Percentiles rank a stretch among this genome's conserved stretches.
Evolutionary conservation across 2,888 invertebrate species (phyloP).

Genomic region (Apamea anceps): DNA sequence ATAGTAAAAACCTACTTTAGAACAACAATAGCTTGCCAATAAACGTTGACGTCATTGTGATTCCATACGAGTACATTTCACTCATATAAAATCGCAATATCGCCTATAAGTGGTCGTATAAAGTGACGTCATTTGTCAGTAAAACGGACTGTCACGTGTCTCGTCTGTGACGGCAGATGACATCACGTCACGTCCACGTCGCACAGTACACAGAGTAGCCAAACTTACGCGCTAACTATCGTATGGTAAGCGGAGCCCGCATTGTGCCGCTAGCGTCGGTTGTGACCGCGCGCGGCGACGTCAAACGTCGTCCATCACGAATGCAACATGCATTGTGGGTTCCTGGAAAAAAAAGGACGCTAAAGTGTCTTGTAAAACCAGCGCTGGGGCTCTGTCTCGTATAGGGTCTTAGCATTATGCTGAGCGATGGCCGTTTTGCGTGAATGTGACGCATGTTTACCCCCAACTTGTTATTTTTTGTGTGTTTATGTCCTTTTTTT

Average conservation of each 20-base stretch:
- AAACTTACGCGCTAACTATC: constrained; percentile 71
- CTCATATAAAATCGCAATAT: constrained; percentile 37
- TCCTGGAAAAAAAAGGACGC: constrained; percentile 70
- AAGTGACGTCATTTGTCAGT: constrained; percentile 29
- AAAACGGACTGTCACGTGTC: neutral
- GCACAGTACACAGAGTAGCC: constrained; percentile 67
- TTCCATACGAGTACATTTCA: neutral
- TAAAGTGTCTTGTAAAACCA: too few relatives aligned
- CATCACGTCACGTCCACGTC: constrained; percentile 29
- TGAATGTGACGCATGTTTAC: too few relatives aligned
- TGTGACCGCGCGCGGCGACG: constrained; percentile 74
- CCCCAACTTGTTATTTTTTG: too few relatives aligned
- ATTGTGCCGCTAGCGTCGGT: constrained; percentile 39
- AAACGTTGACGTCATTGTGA: constrained; percentile 47
- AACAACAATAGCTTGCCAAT: constrained; percentile 79
- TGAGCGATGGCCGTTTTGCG: too few relatives aligned
- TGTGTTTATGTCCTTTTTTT: too few relatives aligned
- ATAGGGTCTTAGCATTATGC: too few relatives aligned
- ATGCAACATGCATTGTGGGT: constrained; percentile 89
- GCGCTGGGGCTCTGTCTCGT: too few relatives aligned
- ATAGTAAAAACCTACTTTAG: constrained; percentile 74
- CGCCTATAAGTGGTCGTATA: constrained; percentile 22
- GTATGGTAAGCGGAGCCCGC: constrained; percentile 58
- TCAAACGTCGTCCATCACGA: constrained; percentile 89
- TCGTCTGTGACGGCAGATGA: constrained; percentile 16